A percentile compares a stretch with the other conserved stretches of the same genome.
Evolutionary conservation across 2,113 vertebrate species (phyloP).

Genomic region (Pedionomus torquatus): DNA sequence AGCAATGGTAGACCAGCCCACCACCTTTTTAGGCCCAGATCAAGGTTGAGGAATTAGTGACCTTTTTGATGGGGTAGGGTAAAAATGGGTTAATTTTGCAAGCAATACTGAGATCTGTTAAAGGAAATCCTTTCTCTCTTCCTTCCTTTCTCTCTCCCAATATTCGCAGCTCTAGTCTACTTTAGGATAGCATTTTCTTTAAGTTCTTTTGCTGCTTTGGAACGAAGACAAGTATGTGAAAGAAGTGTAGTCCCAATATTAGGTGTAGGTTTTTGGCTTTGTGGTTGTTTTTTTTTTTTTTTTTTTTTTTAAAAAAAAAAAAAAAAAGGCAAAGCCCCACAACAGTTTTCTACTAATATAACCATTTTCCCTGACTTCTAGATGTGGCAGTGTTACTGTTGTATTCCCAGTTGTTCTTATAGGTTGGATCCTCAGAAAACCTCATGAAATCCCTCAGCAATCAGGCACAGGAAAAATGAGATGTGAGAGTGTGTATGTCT

Average conservation of each 20-base stretch:
- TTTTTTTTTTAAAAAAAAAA: neutral
- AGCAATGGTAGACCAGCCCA: neutral
- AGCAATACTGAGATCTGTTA: neutral
- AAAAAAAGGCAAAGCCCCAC: neutral
- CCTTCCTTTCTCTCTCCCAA: too few relatives aligned
- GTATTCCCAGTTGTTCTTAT: neutral
- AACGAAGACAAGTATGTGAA: neutral
- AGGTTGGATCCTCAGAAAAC: neutral
- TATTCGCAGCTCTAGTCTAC: neutral
- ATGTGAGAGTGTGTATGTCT: neutral
- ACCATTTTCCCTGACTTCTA: neutral
- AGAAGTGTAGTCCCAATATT: neutral
- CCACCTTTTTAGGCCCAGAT: neutral
- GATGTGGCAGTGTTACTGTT: neutral
- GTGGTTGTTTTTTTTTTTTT: too few relatives aligned
- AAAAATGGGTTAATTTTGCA: neutral
- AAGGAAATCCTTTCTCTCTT: neutral
- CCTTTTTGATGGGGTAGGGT: neutral
- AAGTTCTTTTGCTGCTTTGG: neutral
- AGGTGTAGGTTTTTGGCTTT: too few relatives aligned
- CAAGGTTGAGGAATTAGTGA: neutral
- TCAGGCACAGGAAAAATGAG: neutral
- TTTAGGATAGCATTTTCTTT: neutral
- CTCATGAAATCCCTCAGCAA: neutral
- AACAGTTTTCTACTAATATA: neutral